A percentile compares a stretch with the other conserved stretches of the same genome.
Evolutionary conservation across 2,888 invertebrate species (phyloP).

Genomic region (Apodemia duryi): DNA sequence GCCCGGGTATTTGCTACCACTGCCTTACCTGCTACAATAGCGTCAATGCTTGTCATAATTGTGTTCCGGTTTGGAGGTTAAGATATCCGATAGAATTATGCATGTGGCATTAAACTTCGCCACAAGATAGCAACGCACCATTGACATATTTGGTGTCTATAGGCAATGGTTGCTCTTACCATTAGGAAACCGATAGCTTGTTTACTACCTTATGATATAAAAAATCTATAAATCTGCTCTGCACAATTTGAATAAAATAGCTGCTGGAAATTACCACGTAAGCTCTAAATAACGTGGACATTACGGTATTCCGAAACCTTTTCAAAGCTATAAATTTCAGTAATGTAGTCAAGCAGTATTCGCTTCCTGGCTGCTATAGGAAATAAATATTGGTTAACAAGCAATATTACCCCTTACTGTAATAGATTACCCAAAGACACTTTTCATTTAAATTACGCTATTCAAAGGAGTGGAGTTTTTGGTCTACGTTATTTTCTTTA

Average conservation of each 20-base stretch:
- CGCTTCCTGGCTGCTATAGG: not conserved
- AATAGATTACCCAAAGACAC: not conserved
- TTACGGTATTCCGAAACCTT: constrained; percentile 1
- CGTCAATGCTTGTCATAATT: too few species aligned
- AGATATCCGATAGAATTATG: too few species aligned
- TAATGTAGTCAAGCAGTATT: constrained; percentile 1
- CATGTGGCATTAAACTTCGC: too few species aligned
- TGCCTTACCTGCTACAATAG: too few species aligned
- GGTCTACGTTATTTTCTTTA: not conserved
- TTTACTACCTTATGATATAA: too few species aligned
- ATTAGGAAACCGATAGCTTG: too few species aligned
- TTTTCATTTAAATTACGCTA: not conserved
- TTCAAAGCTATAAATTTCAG: not conserved
- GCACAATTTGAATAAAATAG: not conserved
- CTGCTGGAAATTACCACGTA: not conserved
- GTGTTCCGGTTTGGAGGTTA: too few species aligned
- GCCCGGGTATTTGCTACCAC: too few species aligned
- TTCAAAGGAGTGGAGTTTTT: not conserved
- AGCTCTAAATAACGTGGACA: not conserved
- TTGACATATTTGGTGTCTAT: too few species aligned
- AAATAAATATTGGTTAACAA: constrained; percentile 7
- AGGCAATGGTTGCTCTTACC: too few species aligned
- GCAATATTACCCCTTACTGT: constrained; percentile 2
- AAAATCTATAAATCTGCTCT: not conserved
- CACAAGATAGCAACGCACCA: too few species aligned